A percentile compares a stretch with the other conserved stretches of the same genome.
These are phyloP conservation scores for Drosophila trapezifrons DNA, from an alignment of 1,140 invertebrate species.

Conservation along the genomic window DNA sequence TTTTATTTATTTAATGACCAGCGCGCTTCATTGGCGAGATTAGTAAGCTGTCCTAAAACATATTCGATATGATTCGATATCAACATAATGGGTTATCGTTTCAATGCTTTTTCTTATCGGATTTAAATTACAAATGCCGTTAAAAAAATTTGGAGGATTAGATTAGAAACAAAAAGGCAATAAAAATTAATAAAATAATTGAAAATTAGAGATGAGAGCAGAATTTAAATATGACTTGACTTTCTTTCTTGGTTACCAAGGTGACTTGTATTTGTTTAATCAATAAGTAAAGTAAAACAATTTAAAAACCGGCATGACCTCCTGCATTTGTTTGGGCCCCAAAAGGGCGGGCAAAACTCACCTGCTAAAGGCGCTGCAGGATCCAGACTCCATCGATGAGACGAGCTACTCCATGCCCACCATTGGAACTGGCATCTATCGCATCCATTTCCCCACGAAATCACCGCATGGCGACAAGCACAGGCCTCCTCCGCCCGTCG, in stretches of 20 bases:
- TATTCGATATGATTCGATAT: background rate
- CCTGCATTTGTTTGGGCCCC: constrained; percentile 90
- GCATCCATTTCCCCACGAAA: constrained; percentile 86
- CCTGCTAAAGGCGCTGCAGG: constrained; percentile 89
- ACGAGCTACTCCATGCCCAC: constrained; percentile 90
- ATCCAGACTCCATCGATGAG: constrained; percentile 87
- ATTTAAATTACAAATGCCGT: background rate
- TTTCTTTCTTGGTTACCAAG: constrained; percentile 37
- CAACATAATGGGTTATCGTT: background rate
- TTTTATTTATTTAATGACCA: too few species aligned
- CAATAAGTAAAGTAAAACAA: constrained; percentile 26
- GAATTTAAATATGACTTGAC: background rate
- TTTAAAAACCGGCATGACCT: constrained; percentile 59
- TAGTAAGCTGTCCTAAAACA: too few species aligned
- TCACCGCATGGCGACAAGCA: constrained; percentile 72
- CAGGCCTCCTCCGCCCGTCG: constrained; percentile 55
- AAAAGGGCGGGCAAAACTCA: constrained; percentile 92
- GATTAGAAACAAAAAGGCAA: rapidly evolving
- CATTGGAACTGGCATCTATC: constrained; percentile 90
- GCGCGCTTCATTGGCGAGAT: too few species aligned
- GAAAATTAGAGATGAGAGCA: background rate
- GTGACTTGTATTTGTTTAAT: constrained; percentile 43
- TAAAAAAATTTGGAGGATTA: background rate
- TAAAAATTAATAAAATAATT: background rate
- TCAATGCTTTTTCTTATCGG: background rate